Evolutionary conservation across 2,888 invertebrate genomes (phyloP).

Genomic region (Amblyjoppa fuscipennis): DNA sequence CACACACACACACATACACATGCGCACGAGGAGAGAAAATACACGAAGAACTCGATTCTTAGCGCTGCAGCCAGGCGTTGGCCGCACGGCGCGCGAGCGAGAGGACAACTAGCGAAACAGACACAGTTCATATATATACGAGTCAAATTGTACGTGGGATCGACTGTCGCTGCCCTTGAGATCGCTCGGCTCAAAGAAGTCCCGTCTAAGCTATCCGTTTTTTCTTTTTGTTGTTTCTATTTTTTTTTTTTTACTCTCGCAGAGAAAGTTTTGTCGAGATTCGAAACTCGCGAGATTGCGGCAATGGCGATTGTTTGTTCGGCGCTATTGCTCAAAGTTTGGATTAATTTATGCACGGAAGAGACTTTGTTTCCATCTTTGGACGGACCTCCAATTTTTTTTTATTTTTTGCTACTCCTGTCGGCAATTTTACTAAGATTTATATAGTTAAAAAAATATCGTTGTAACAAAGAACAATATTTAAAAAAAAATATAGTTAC

Average conservation of each 20-base stretch:
- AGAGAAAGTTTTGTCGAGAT: neutral
- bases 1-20: too few relatives aligned
- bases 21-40: neutral
- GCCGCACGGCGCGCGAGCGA: slow-evolving; percentile 25
- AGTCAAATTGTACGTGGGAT: slow-evolving; percentile 75
- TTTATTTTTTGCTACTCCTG: too few relatives aligned
- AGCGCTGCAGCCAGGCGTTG: slow-evolving; percentile 34
- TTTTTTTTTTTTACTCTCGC: neutral
- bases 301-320: neutral
- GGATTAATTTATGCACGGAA: neutral
- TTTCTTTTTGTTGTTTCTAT: neutral
- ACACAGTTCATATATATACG: slow-evolving; percentile 21
- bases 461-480: too few relatives aligned
- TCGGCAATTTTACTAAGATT: too few relatives aligned
- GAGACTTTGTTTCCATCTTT: neutral
- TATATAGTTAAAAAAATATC: too few relatives aligned
- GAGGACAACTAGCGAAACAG: slow-evolving; percentile 10
- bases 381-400: too few relatives aligned
- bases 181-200: slow-evolving; percentile 27
- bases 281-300: neutral
- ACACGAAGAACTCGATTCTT: slow-evolving; percentile 13
- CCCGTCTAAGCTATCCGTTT: slow-evolving; percentile 3
- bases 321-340: neutral
- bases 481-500: too few relatives aligned
- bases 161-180: slow-evolving; percentile 35